Evolutionary conservation across 2,888 invertebrate genomes (phyloP).

Genomic region (Drosophila nr. medialis): DNA sequence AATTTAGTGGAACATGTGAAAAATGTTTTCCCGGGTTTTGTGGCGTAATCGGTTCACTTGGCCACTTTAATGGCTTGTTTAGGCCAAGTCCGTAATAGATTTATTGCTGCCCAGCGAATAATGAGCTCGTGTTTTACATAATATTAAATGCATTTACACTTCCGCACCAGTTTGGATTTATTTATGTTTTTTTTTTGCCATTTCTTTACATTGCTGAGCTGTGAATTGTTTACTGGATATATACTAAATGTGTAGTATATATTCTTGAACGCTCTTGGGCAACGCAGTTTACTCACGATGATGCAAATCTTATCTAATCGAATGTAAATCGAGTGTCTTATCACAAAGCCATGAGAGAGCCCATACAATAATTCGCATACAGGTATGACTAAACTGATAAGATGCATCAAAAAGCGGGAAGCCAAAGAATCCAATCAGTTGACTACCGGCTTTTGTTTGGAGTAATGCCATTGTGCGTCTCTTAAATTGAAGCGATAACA

Average conservation of each 20-base stretch:
- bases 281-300: slow-evolving; percentile 20
- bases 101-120: slow-evolving; percentile 43
- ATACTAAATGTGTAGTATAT: slow-evolving; percentile 7
- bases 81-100: slow-evolving; percentile 41
- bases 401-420: slow-evolving; percentile 7
- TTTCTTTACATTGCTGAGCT: slow-evolving; percentile 8
- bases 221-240: neutral
- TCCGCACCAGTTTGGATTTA: slow-evolving; percentile 25
- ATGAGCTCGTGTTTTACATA: slow-evolving; percentile 41
- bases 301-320: slow-evolving; percentile 60
- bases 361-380: neutral
- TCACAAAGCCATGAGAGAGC: slow-evolving; percentile 13
- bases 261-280: slow-evolving; percentile 21
- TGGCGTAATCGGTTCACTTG: slow-evolving; percentile 35
- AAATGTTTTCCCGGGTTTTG: slow-evolving; percentile 29
- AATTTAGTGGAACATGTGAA: slow-evolving; percentile 45
- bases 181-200: neutral
- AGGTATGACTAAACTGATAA: slow-evolving; percentile 35
- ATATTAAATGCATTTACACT: slow-evolving; percentile 23
- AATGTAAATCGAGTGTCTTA: slow-evolving; percentile 15
- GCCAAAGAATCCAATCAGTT: slow-evolving; percentile 36
- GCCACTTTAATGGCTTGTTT: slow-evolving; percentile 33
- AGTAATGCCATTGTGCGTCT: slow-evolving; percentile 2
- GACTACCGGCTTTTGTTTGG: slow-evolving; percentile 16
- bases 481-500: neutral